These are phyloP conservation scores for Drosophila nr. fundita DNA, from an alignment of 2,888 invertebrate genomes.

Conservation along the genomic window DNA sequence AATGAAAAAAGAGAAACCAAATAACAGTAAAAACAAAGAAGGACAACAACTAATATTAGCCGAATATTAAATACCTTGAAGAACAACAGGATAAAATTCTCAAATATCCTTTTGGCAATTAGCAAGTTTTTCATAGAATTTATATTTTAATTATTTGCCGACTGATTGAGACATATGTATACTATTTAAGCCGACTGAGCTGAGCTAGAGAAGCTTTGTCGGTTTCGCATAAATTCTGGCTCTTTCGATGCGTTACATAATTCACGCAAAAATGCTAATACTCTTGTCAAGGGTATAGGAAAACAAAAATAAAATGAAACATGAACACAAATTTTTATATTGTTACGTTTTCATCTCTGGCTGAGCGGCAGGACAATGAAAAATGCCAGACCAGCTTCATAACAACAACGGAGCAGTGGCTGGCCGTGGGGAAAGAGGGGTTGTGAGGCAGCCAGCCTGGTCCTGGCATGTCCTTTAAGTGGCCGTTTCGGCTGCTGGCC, in stretches of 20 bases:
- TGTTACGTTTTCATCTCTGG: slow-evolving; percentile 67
- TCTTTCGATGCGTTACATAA: background rate
- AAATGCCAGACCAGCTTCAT: slow-evolving; percentile 26
- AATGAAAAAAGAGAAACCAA: slow-evolving; percentile 28
- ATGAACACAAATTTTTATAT: slow-evolving; percentile 73
- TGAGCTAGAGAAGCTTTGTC: background rate
- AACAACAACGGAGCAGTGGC: slow-evolving; percentile 10
- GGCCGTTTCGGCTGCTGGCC: slow-evolving; percentile 68
- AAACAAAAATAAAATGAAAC: slow-evolving; percentile 55
- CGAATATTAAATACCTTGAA: slow-evolving; percentile 16
- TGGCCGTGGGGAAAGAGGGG: background rate
- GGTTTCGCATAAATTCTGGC: background rate
- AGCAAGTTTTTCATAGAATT: background rate
- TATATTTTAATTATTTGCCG: background rate
- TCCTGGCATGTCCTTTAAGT: slow-evolving; percentile 60
- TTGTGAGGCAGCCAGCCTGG: slow-evolving; percentile 20
- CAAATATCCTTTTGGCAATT: background rate
- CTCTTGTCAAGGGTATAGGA: background rate
- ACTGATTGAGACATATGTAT: background rate
- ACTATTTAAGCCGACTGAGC: background rate
- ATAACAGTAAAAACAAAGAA: background rate
- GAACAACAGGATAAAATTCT: background rate
- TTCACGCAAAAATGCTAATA: background rate
- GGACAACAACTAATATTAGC: background rate
- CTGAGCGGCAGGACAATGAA: slow-evolving; percentile 40